A percentile compares a stretch with the other conserved stretches of the same genome.
Conservation (phyloP, 2,888 invertebrate genomes). For the Drosophila differens region DNA sequence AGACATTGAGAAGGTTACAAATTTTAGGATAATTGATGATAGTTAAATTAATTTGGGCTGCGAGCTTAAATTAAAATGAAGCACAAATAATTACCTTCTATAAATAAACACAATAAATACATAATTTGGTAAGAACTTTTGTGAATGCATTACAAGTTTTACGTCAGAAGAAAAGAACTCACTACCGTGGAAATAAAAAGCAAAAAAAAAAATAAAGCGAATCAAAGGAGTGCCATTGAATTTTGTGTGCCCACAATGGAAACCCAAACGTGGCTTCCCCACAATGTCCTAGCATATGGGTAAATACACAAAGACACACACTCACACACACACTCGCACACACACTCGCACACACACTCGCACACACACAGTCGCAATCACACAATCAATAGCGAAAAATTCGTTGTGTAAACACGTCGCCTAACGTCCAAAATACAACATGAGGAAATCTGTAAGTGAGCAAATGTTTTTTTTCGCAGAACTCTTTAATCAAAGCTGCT, state of each 20-base stretch:
- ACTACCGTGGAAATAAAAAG: background rate
- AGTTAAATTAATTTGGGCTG: background rate
- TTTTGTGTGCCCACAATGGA: slow-evolving; percentile 63
- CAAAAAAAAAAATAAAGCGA: slow-evolving; percentile 9
- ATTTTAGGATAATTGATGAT: background rate
- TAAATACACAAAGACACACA: slow-evolving; percentile 13
- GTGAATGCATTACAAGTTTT: background rate
- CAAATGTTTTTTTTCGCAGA: slow-evolving; percentile 51
- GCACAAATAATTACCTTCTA: background rate
- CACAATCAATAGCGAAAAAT: slow-evolving; percentile 71
- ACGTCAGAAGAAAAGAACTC: background rate
- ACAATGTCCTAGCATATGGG: slow-evolving; percentile 42
- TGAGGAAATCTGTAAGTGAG: slow-evolving; percentile 48
- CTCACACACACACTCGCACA: slow-evolving; percentile 9
- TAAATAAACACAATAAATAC: background rate
- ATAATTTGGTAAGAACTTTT: background rate
- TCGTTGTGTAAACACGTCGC: slow-evolving; percentile 71
- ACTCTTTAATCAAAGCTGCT: slow-evolving; percentile 66
- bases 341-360: slow-evolving; percentile 44
- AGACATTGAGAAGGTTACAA: too few species aligned
- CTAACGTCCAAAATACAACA: slow-evolving; percentile 31
- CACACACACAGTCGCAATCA: slow-evolving; percentile 31
- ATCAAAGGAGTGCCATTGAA: slow-evolving; percentile 57
- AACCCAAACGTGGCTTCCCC: slow-evolving; percentile 40
- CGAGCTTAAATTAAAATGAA: background rate